Conservation (phyloP, 2,797 vertebrate species). For the Crenuchus spilurus region DNA sequence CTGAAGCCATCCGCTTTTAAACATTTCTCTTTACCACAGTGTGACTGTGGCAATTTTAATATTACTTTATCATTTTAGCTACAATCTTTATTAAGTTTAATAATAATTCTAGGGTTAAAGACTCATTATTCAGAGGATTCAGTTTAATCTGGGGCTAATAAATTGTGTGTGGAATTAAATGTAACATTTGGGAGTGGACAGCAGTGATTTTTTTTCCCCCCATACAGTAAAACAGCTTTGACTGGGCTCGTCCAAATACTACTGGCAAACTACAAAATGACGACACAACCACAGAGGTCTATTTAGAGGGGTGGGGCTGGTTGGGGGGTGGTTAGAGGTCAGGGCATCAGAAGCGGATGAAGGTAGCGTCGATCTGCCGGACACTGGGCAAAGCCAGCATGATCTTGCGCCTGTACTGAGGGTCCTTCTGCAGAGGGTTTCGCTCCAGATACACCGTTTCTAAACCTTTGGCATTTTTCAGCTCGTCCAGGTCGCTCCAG, state of each 20-base stretch:
- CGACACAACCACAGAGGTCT: neutral
- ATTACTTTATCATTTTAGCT: too few relatives aligned
- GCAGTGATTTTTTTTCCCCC: too few relatives aligned
- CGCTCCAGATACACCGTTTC: conserved; percentile 96
- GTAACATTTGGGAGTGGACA: too few relatives aligned
- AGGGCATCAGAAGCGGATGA: conserved; percentile 90
- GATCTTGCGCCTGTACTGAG: conserved; percentile 96
- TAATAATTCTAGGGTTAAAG: too few relatives aligned
- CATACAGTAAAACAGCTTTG: too few relatives aligned
- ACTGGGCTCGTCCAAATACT: neutral
- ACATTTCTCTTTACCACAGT: too few relatives aligned
- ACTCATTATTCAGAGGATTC: too few relatives aligned
- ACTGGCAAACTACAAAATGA: neutral
- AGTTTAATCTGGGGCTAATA: too few relatives aligned
- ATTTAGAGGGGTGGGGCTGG: conserved; percentile 4
- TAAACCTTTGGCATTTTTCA: conserved; percentile 90
- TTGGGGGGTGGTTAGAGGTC: conserved; percentile 42
- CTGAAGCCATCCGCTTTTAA: too few relatives aligned
- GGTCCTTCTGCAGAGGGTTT: conserved; percentile 96
- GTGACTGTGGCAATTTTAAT: too few relatives aligned
- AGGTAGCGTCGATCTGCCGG: conserved; percentile 96
- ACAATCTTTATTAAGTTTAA: too few relatives aligned
- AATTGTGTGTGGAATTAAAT: too few relatives aligned
- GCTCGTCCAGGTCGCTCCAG: conserved; percentile 95
- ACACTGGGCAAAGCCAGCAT: conserved; percentile 94